Conservation (phyloP, 2,113 vertebrate genomes). For the Gasterosteus aculeatus region DNA sequence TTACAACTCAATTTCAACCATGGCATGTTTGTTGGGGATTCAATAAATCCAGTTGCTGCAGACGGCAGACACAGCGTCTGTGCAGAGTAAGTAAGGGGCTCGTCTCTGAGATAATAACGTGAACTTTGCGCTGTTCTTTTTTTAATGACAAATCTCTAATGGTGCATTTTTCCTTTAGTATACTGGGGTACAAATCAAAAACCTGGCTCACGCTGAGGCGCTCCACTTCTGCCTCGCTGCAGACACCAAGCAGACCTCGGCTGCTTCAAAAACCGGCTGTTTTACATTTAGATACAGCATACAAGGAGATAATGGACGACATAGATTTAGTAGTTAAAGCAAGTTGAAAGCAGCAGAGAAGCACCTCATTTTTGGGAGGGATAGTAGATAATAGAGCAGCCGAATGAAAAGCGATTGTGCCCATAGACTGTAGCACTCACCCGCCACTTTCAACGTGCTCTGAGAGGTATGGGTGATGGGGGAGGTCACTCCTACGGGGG, state of each 20-base stretch:
- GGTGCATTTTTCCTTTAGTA: conserved; percentile 9
- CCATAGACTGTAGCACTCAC: conserved; percentile 71
- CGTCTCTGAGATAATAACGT: conserved; percentile 25
- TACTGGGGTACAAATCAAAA: conserved; percentile 44
- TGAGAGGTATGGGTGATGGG: conserved; percentile 96
- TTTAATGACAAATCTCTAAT: conserved; percentile 26
- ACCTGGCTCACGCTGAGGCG: conserved; percentile 23
- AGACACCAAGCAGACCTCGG: conserved; percentile 52
- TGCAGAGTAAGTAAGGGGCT: conserved; percentile 22
- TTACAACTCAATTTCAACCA: conserved; percentile 11
- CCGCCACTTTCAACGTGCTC: conserved; percentile 91
- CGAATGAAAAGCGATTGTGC: background rate
- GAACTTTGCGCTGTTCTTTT: no score
- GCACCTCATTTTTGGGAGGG: background rate
- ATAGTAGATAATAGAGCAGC: background rate
- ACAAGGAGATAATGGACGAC: conserved; percentile 36
- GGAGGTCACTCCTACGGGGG: conserved; percentile 92
- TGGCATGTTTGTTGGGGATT: conserved; percentile 27
- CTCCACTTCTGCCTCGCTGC: conserved; percentile 32
- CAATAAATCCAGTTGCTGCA: conserved; percentile 12
- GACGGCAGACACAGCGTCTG: conserved; percentile 39
- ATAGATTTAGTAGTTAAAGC: conserved; percentile 20
- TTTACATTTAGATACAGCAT: conserved; percentile 47
- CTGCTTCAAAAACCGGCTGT: conserved; percentile 39
- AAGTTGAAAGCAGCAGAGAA: conserved; percentile 11